phyloP scores from a whole-genome alignment of 2,888 invertebrate genomes.

The Zygaena filipendulae region DNA sequence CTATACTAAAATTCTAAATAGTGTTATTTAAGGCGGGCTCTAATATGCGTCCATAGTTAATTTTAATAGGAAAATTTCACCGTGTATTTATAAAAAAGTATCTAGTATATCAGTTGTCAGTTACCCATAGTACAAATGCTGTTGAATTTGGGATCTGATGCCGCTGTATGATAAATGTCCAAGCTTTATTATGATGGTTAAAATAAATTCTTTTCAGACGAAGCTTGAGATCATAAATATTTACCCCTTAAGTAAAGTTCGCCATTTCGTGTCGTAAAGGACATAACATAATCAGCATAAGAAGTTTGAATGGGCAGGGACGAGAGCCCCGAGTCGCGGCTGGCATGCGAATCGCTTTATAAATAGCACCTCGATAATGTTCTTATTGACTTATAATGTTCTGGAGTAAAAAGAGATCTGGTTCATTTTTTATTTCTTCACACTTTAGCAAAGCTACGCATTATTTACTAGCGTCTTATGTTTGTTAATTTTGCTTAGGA shows the following conservation, averaged over 20 bases:
- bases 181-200: neutral
- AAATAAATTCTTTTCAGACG: neutral
- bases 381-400: neutral
- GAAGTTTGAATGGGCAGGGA: slow-evolving; percentile 60
- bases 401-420: neutral
- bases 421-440: too few relatives aligned
- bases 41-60: too few relatives aligned
- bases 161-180: neutral
- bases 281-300: slow-evolving; percentile 65
- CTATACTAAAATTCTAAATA: too few relatives aligned
- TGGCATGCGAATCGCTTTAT: slow-evolving; percentile 58
- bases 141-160: neutral
- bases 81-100: too few relatives aligned
- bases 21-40: too few relatives aligned
- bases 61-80: too few relatives aligned
- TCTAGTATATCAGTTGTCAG: neutral
- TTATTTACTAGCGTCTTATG: too few relatives aligned
- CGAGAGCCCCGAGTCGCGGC: slow-evolving; percentile 55
- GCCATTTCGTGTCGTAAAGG: slow-evolving; percentile 61
- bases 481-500: too few relatives aligned
- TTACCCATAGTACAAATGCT: neutral
- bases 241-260: slow-evolving; percentile 58
- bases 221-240: slow-evolving; percentile 30
- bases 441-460: too few relatives aligned
- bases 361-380: too few relatives aligned